Percentiles rank a stretch among this genome's conserved stretches.
Evolutionary conservation across 2,888 invertebrate species (phyloP).

Genomic region (Amphipyra berbera): DNA sequence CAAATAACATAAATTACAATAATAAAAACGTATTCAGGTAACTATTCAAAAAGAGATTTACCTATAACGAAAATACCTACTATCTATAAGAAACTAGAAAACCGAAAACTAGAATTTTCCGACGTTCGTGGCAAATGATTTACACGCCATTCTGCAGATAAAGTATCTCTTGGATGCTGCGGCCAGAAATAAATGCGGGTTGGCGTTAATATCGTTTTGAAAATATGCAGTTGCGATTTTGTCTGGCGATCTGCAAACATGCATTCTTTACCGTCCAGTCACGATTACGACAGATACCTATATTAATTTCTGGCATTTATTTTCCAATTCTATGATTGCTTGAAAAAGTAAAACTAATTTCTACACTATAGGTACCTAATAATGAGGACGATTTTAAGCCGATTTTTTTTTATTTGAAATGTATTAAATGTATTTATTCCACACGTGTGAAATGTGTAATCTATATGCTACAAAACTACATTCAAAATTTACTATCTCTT

Average conservation of each 20-base stretch:
- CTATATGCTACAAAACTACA: not conserved
- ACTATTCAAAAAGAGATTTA: too few relatives aligned
- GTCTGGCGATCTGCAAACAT: slow-evolving; percentile 17
- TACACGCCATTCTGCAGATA: slow-evolving; percentile 3
- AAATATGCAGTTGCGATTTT: slow-evolving; percentile 29
- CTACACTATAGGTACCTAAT: too few relatives aligned
- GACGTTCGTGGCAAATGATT: not conserved
- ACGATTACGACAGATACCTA: not conserved
- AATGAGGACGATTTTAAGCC: too few relatives aligned
- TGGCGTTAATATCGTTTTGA: slow-evolving; percentile 31
- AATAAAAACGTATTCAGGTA: not conserved
- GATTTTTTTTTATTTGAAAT: too few relatives aligned
- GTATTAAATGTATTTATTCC: too few relatives aligned
- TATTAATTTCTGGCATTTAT: not conserved
- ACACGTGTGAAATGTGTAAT: not conserved
- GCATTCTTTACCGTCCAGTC: slow-evolving; percentile 14
- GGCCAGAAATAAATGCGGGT: slow-evolving; percentile 33
- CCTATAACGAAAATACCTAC: not conserved
- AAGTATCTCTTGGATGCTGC: slow-evolving; percentile 5
- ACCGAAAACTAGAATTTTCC: not conserved
- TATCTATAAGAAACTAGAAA: not conserved
- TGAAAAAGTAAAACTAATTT: too few relatives aligned
- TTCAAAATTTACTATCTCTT: slow-evolving; percentile 45
- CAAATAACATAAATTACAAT: too few relatives aligned
- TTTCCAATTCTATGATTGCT: not conserved